Evolutionary conservation across 2,888 invertebrate species (phyloP), one percentile per base, ranked within the genome.

Genomic region (Cyclophora albipunctata): DNA sequence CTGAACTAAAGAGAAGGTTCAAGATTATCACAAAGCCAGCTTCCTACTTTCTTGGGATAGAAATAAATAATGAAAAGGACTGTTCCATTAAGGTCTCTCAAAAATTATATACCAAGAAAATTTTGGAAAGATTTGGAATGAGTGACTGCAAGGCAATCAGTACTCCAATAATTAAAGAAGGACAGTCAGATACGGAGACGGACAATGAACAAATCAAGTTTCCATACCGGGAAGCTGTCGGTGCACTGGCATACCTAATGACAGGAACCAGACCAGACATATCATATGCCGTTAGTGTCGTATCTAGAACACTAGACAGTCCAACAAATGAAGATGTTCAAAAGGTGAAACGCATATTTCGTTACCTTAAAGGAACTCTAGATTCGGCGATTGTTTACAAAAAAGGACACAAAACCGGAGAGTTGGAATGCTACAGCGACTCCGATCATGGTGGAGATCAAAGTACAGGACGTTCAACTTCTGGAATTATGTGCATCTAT

Each of bases 111-210:
- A 20, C 20, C 20, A 46, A 47, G 4, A 42, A 7, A 40, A 45
- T 55, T 37, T 40, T 51, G 40, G 6, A 7, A 34, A 5, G 20
- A 20, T 48, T 51, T 34, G 33, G 34, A 40, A 47, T 47, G 52
- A 3, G n/a, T 33, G 34, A 55, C 7, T 57, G 55, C 56, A 57
- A 61, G 43, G 34, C 53, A 34, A 57, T 55, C 2, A 34, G 41
- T 2, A 57, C 54, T 35, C 57, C 56, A 3, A 49, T 61, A 20
- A 20, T 20, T 20, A 20, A 20, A 20, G 20, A 20, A 20, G 20
- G 20, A 20, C 20, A 20, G 20, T 20, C 20, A 20, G 20, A 20
- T 20, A 20, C 20, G 20, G 20, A 20, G 20, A 20, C 20, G 20
- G 20, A 20, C 20, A 20, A 20, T 20, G 20, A 20, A 20, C 20